Evolutionary conservation across 2,888 invertebrate species (phyloP), one percentile per base, ranked within the genome.

Genomic region (Andrena haemorrhoa): DNA sequence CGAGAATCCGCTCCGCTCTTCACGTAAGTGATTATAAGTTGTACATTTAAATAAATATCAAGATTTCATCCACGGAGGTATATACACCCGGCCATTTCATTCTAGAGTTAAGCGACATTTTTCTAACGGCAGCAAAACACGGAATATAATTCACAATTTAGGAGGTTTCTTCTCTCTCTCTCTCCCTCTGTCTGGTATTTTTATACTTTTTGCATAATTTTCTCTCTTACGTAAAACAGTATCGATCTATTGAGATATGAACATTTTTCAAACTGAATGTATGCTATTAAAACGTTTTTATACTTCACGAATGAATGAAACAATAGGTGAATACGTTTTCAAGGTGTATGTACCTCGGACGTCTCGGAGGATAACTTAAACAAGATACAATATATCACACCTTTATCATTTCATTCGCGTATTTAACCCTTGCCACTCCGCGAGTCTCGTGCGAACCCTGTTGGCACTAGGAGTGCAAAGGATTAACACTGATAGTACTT

Each of bases 1-100:
- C 23, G 23, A 23, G 23, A 23, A 23, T 23, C 23, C 23, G 23
- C 23, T 1, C 23, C 23, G 23, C 23, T 23, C 23, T 23, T 23
- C 23, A 1, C 23, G 23, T 79, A 82, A 88, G 73, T 70, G 73
- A 82, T 63, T 79, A 82, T 75, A 78, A 84, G 73, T 79, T 63
- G 78, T 84, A 76, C 81, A 83, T 85, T 86, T 78, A 79, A 73
- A 60, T 49, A 31, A 68, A 26, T 26, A 72, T 74, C 73, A 33
- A 49, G 20, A 72, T 65, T 77, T 79, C 73, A 68, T 69, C 71
- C 35, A 51, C 20, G 51, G 71, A 77, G 84, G 73, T 75, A 75
- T 82, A 75, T 82, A 78, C 74, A 72, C 71, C 69, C n/a, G 41
- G 47, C 20, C 10, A n/a, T 49, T 53, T 6, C n/a, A 51, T 51